Conservation (phyloP, 1,140 invertebrate species). For the Halesus radiatus region DNA sequence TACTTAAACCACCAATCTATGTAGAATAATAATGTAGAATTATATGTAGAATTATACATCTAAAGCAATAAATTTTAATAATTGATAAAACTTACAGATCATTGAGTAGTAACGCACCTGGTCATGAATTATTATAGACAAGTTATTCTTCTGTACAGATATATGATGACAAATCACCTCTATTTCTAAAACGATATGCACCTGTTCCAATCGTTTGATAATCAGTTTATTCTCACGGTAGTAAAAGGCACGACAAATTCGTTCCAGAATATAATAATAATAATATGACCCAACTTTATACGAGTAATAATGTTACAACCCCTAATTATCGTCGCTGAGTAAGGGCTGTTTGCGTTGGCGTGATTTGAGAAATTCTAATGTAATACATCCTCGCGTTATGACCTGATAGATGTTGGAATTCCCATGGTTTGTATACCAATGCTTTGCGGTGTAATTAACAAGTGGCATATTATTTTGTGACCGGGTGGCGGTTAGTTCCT, state of each 20-base stretch:
- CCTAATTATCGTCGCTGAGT: not conserved
- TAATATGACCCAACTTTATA: too few relatives aligned
- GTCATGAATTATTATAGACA: too few relatives aligned
- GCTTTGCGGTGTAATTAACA: constrained; percentile 7
- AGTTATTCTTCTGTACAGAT: too few relatives aligned
- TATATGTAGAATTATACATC: too few relatives aligned
- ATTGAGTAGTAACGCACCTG: too few relatives aligned
- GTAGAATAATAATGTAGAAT: too few relatives aligned
- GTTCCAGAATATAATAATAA: too few relatives aligned
- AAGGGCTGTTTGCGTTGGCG: constrained; percentile 19
- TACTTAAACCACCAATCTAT: too few relatives aligned
- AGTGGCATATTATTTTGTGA: not conserved
- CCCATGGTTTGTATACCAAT: constrained; percentile 18
- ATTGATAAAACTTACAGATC: too few relatives aligned
- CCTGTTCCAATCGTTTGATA: not conserved
- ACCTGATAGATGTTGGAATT: not conserved
- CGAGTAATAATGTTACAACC: not conserved
- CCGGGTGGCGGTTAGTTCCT: not conserved
- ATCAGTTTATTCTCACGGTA: constrained; percentile 22
- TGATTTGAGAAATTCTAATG: constrained; percentile 23
- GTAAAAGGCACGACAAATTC: not conserved
- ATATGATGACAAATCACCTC: too few relatives aligned
- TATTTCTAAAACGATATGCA: not conserved
- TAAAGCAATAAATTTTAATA: too few relatives aligned
- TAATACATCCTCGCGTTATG: not conserved